Base-by-base conservation (phyloP, 2,113 vertebrate species). In the Mola mola region DNA sequence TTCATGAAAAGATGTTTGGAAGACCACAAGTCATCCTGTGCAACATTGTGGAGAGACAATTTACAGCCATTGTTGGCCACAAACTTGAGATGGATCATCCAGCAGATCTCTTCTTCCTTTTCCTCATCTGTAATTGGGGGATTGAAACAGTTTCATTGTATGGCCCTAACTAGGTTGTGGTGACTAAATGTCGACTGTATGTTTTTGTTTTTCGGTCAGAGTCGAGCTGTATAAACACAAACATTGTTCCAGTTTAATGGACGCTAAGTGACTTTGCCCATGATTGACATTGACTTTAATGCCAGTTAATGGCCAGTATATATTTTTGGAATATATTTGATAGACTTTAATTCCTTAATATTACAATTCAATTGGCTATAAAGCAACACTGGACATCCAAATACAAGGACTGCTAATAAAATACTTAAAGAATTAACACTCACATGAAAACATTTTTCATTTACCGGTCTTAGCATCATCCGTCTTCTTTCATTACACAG, bases 191-290 rank as follows among this genome's bases (percentile, higher is more conserved):
- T 83, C 62, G 29, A 78, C 48, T 38, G 76, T 66, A 43, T 79
- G 86, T 82, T 87, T 85, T 81, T 82, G 81, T 81, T 84, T 78
- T 82, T 5, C 74, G 19, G 70, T 50, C 49, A 21, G 56, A 72
- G 79, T 57, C 72, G 29, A 75, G 81, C 81, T 82, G 81, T 66
- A 66, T 65, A 79, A 83, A 84, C 67, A 78, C 77, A 84, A 87
- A 84, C 71, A 83, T 72, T 77, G 85, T 84, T 88, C 70, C 59
- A 72, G 52, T 83, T 83, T 81, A 87, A 87, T 85, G 84, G 75
- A 62, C 62, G 65, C 82, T 79, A 78, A 85, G 78, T 84, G 82
- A 84, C 69, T 82, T 38, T 42, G 65, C 49, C 52, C 11, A 7
- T 87, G 81, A 88, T 75, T 78, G 75, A 90, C 86, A 72, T 77